Conservation (phyloP, 2,113 vertebrate genomes). For the Gavialis gangeticus region DNA sequence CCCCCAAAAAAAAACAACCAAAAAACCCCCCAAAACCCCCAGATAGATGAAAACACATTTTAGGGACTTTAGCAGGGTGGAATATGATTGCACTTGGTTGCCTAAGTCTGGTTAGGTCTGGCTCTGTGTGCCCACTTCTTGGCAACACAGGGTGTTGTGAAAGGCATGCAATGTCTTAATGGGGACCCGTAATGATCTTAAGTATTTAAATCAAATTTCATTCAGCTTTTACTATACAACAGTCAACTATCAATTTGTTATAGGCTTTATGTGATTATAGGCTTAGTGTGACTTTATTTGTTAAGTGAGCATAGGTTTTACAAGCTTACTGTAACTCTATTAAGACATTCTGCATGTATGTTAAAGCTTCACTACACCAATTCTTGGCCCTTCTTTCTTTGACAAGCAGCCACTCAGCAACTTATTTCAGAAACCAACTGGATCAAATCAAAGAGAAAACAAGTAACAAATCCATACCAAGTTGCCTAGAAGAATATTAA, state of each 20-base stretch:
- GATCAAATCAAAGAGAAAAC: slow-evolving; percentile 16
- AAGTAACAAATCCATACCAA: neutral
- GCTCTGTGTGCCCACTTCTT: neutral
- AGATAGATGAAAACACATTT: too few species aligned
- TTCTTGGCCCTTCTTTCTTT: neutral
- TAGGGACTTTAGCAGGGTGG: too few species aligned
- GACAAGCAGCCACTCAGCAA: neutral
- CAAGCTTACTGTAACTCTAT: slow-evolving; percentile 2
- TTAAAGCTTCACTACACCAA: neutral
- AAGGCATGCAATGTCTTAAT: neutral
- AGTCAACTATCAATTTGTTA: slow-evolving; percentile 31
- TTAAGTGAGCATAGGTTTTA: slow-evolving; percentile 41
- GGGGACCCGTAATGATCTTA: neutral
- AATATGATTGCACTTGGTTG: too few species aligned
- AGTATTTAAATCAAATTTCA: slow-evolving; percentile 59
- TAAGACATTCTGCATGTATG: slow-evolving; percentile 31
- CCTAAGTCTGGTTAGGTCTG: too few species aligned
- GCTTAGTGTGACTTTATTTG: slow-evolving; percentile 33
- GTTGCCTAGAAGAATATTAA: neutral
- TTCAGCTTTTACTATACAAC: slow-evolving; percentile 46
- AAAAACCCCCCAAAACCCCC: too few species aligned
- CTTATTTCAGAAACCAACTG: slow-evolving; percentile 12
- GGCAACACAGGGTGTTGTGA: neutral
- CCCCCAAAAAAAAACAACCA: too few species aligned
- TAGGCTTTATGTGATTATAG: slow-evolving; percentile 23